A percentile compares a stretch with the other conserved stretches of the same genome.
Evolutionary conservation across 2,888 invertebrate species (phyloP).

Genomic region (Amblyjoppa fuscipennis): DNA sequence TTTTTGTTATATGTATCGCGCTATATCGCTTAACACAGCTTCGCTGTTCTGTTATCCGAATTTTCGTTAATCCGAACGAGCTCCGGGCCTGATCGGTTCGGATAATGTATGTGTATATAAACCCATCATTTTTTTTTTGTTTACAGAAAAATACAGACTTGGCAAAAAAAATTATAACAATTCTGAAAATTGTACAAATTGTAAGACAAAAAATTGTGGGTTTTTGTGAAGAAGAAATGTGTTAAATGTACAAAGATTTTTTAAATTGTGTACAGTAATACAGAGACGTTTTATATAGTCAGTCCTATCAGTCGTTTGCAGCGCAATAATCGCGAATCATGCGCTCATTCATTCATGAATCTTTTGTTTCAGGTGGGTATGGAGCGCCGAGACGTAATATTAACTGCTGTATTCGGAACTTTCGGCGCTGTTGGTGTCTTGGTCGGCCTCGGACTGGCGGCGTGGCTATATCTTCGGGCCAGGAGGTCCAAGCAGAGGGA

Average conservation of each 20-base stretch:
- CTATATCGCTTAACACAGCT: no score
- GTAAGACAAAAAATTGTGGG: not conserved
- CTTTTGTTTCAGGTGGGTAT: slow-evolving; percentile 87
- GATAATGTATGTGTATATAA: no score
- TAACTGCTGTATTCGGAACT: slow-evolving; percentile 89
- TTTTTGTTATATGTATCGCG: no score
- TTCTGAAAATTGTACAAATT: not conserved
- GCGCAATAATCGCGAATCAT: not conserved
- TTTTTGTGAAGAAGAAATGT: not conserved
- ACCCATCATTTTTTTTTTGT: not conserved
- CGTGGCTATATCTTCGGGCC: slow-evolving; percentile 87
- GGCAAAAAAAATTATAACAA: not conserved
- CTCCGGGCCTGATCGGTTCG: no score
- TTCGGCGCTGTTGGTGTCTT: slow-evolving; percentile 88
- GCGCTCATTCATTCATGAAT: slow-evolving; percentile 7
- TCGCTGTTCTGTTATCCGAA: no score
- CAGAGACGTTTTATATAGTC: not conserved
- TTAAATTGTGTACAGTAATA: not conserved
- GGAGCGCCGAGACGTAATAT: slow-evolving; percentile 90
- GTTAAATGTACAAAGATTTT: not conserved
- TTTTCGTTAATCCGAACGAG: no score
- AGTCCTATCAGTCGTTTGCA: not conserved
- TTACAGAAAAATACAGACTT: not conserved
- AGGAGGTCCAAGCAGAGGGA: slow-evolving; percentile 87
- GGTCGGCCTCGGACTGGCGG: slow-evolving; percentile 85